phyloP scores from a whole-genome alignment of 2,113 vertebrate species.

The Tragelaphus strepsiceros region DNA sequence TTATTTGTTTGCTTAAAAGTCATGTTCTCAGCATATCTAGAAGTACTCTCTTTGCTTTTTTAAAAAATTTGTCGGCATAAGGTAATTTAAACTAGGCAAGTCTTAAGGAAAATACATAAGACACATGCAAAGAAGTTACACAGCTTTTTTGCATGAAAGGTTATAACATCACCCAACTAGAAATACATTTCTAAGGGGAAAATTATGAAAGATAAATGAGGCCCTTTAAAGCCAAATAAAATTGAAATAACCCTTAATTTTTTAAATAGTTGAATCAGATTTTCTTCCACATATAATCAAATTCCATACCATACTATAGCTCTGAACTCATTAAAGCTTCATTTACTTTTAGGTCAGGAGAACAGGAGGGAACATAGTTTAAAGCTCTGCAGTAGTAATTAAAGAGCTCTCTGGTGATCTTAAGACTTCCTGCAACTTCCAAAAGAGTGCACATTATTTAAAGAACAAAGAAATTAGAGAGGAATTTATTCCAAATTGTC shows the following conservation, averaged over 20 bases:
- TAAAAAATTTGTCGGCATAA: background rate
- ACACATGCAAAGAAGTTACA: background rate
- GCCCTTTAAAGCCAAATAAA: conserved; percentile 14
- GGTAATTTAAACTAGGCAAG: background rate
- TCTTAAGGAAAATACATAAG: background rate
- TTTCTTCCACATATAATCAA: background rate
- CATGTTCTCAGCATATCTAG: background rate
- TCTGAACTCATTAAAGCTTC: background rate
- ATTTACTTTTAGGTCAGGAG: background rate
- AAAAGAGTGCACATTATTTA: conserved; percentile 5
- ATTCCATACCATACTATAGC: background rate
- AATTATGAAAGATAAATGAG: background rate
- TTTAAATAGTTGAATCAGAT: background rate
- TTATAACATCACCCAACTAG: background rate
- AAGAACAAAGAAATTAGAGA: conserved; percentile 7
- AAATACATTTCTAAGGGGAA: background rate
- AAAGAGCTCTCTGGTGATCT: background rate
- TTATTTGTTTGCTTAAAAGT: background rate
- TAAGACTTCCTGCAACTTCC: background rate
- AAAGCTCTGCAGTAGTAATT: background rate
- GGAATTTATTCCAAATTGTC: background rate
- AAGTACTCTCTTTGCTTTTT: background rate
- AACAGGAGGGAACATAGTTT: background rate
- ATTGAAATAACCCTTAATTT: background rate
- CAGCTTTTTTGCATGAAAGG: background rate